These are phyloP conservation scores for Agrochola lota DNA, from an alignment of 2,888 invertebrate genomes.

Conservation along the genomic window DNA sequence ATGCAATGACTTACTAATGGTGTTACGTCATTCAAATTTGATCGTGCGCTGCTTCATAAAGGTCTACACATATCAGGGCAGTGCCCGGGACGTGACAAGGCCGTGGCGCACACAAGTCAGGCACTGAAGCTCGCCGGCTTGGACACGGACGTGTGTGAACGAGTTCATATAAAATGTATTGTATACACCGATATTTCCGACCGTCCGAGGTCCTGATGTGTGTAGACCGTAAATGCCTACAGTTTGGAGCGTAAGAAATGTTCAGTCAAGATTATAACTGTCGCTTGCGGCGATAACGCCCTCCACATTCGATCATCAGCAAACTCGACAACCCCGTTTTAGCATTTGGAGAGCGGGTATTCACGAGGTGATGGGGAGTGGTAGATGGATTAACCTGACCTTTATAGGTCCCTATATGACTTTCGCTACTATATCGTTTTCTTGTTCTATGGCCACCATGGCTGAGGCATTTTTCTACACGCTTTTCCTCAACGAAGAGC, in stretches of 20 bases:
- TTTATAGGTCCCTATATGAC: background rate
- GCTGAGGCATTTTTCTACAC: slow-evolving; percentile 22
- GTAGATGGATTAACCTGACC: background rate
- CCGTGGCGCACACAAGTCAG: no score
- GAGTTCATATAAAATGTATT: background rate
- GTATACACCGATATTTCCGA: background rate
- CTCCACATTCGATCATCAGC: background rate
- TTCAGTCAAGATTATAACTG: background rate
- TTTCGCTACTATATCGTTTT: slow-evolving; percentile 6
- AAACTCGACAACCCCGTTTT: no score
- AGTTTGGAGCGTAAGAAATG: background rate
- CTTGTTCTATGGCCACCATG: slow-evolving; percentile 1
- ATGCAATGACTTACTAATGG: no score
- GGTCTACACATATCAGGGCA: background rate
- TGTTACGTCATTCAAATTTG: background rate
- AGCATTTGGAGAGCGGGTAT: background rate
- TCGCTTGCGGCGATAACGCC: background rate
- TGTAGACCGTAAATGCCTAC: background rate
- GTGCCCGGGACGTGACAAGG: background rate
- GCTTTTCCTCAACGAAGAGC: slow-evolving; percentile 36
- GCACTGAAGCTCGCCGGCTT: no score
- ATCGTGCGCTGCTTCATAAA: background rate
- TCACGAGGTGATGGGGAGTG: no score
- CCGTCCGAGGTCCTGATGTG: background rate
- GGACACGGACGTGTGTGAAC: no score